Evolutionary conservation across 1,140 invertebrate species (phyloP), one percentile per base, ranked within the genome.

Genomic region (Bilobella aurantiaca): DNA sequence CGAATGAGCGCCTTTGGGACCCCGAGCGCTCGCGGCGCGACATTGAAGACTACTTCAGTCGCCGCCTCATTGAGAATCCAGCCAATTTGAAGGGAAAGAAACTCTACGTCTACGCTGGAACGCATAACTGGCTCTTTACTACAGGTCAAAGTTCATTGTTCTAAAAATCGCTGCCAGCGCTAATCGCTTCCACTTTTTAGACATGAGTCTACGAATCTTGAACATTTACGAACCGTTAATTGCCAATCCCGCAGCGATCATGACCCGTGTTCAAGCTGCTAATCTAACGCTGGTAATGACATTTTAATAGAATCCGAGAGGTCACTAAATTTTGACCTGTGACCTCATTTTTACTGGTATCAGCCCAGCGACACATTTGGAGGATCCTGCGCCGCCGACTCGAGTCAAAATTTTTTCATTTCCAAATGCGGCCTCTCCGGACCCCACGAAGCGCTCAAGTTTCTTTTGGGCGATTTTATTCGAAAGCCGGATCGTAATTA

Each of bases 341-440:
- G 12, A 16, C 1, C 21, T 30, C 2, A 8, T 59, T 29, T 59
- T 28, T 34, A n/a, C n/a, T n/a, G n/a, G n/a, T n/a, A n/a, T n/a
- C n/a, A 59, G 58, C 58, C 58, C 25, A 31, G 28, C 16, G 31
- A 59, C 28, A 59, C 8, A 5, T 59, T 31, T 34, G 58, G 58
- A 0, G 27, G 32, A 3, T 25, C 62, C 16, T 70, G 71, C 57
- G 16, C 30, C 18, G 56, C 62, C 47, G 2, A 12, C 25, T 64
- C 71, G 12, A 23, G 23, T 2, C 1, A 58, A 16, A 69, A 63
- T 64, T 65, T 65, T 16, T 73, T 69, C 27, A 37, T 73, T 37
- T 69, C 60, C 30, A 69, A 66, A 46, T 73, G 71, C 53, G 71
- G 71, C 27, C 68, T 70, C 53, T 73, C 71, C 47, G 71, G 68